Base-by-base conservation (phyloP, 2,888 invertebrate genomes). In the Eurytoma adleriae region DNA sequence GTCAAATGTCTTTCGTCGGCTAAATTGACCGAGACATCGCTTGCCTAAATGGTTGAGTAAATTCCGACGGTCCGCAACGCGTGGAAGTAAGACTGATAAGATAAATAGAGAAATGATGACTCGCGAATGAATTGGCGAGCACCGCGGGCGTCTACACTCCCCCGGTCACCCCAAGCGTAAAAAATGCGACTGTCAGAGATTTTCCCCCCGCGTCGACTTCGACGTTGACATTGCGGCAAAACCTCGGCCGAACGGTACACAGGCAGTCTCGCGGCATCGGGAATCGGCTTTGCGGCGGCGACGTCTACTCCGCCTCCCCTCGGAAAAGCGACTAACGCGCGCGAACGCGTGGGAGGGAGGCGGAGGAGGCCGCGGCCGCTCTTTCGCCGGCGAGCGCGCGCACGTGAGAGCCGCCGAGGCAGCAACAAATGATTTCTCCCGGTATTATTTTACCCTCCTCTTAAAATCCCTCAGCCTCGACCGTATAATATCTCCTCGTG, bases 391-490 rank as follows among this genome's bases (percentile, higher is more conserved):
- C 24, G 24, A 1, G 24, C 24, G 24, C 24, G 24, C 24, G 24
- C 24, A 24, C 24, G 24, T 24, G 24, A 24, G 24, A 24, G 24
- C 24, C 24, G 24, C 24, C 24, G 24, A 18, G 18, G 64, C 75
- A 61, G 79, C 82, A 83, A 84, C 83, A 84, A 85, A 84, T 83
- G 84, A 84, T 83, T 83, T 80, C 81, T 77, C 69, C 67, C 62
- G 78, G 64, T 73, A 81, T 83, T 80, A 83, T 79, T 84, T 83
- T 73, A 76, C 77, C 69, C 77, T 40, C 24, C 72, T 77, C 73
- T 78, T 73, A 71, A 78, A 80, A 83, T 83, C 78, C 83, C 66
- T 40, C 24, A 64, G 40, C 66, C 48, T 40, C 78, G 40, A n/a
- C 48, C 66, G 74, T 79, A 70, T 75, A 84, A 83, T 83, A 82